phyloP scores from a whole-genome alignment of 2,113 vertebrate genomes.

The Oenanthe melanoleuca region DNA sequence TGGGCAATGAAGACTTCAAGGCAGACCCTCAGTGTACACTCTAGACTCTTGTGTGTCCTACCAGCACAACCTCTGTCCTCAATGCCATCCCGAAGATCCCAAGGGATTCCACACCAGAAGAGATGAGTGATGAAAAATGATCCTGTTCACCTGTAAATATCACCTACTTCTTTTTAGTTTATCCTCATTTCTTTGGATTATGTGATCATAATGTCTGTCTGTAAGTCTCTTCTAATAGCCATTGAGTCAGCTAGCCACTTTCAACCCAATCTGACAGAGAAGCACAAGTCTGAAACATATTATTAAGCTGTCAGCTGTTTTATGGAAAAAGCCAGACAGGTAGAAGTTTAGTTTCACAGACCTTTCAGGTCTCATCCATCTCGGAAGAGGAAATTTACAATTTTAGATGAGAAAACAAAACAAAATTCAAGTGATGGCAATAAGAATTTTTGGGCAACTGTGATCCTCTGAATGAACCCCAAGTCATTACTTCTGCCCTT shows the following conservation, averaged over 20 bases:
- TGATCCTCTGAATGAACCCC: not conserved
- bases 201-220: not conserved
- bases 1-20: not conserved
- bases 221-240: not conserved
- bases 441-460: not conserved
- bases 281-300: not conserved
- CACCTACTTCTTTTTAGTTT: not conserved
- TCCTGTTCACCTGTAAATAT: not conserved
- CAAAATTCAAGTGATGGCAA: not conserved
- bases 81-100: not conserved
- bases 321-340: not conserved
- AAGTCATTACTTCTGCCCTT: not conserved
- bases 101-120: not conserved
- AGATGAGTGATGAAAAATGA: not conserved
- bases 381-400: not conserved
- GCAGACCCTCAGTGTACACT: not conserved
- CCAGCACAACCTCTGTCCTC: not conserved
- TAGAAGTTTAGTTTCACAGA: not conserved
- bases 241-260: not conserved
- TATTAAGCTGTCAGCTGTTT: not conserved
- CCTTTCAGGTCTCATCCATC: not conserved
- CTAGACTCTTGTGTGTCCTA: not conserved
- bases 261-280: not conserved
- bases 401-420: not conserved
- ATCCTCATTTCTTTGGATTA: not conserved